Evolutionary conservation across 2,797 vertebrate genomes (phyloP).

Genomic region (Molossus molossus): DNA sequence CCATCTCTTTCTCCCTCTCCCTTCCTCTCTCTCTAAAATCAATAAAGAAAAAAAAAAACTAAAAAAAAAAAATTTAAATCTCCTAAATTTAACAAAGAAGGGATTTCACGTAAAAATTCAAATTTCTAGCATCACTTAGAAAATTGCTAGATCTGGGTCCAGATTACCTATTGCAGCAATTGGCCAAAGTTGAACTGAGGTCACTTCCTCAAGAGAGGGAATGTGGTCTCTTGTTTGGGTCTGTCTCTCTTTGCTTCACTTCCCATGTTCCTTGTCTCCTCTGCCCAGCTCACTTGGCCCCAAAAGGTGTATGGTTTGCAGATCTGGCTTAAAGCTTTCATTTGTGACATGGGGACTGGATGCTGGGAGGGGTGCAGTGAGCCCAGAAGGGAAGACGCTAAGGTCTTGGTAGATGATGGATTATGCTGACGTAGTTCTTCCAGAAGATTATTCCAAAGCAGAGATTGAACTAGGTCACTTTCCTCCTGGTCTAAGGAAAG

Average conservation of each 20-base stretch:
- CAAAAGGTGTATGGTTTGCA: background rate
- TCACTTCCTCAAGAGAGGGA: too few species aligned
- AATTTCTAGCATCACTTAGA: background rate
- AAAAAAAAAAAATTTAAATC: too few species aligned
- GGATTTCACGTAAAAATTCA: background rate
- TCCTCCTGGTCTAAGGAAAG: background rate
- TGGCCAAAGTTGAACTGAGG: background rate
- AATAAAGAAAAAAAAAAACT: too few species aligned
- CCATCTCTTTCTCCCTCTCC: too few species aligned
- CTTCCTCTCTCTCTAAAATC: too few species aligned
- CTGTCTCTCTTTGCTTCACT: background rate
- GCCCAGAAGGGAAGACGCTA: background rate
- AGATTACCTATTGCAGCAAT: background rate
- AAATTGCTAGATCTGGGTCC: background rate
- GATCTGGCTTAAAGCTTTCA: background rate
- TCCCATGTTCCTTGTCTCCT: background rate
- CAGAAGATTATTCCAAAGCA: background rate
- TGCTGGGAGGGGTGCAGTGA: background rate
- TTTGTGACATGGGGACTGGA: too few species aligned
- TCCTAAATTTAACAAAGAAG: constrained; percentile 27
- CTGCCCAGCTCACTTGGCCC: background rate
- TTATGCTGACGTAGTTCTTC: background rate
- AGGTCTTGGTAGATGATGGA: background rate
- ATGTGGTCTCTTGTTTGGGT: accelerated
- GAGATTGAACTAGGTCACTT: too few species aligned